Evolutionary conservation across 2,888 invertebrate genomes (phyloP), one percentile per base, ranked within the genome.

Genomic region (Mimachlamys varia): DNA sequence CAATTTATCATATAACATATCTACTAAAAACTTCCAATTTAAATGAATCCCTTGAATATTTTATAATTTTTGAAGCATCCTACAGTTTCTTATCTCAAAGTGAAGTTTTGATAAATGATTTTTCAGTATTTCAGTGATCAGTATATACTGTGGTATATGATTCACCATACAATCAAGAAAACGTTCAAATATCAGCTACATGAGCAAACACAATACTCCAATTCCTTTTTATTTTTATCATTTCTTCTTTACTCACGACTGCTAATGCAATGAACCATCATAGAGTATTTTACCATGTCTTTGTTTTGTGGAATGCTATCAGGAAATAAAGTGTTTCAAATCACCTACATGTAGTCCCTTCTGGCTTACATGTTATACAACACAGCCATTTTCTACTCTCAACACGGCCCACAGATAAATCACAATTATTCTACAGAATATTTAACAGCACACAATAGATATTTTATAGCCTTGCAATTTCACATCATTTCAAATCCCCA

Each of bases 401-500:
- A 76, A 76, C 76, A 76, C 33, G 27, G 76, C 27, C 2, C 13
- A 76, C 4, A 76, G 13, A 76, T 76, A 76, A 76, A 76, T 76
- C 76, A 76, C 76, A 76, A 76, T 76, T 76, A 76, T 33, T 33
- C 33, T 76, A 33, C 33, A 76, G 12, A 76, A 76, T 22, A 27
- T 33, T 33, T 33, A 76, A 76, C 33, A 27, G 7, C 76, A 76
- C 76, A 76, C 76, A 27, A 27, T 58, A 58, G 19, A 58, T 76
- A 76, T 76, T 76, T 76, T 76, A 33, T 76, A 22, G 76, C 27
- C 76, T 76, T 76, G 76, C 76, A 33, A 76, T 76, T 76, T 76
- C 76, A 76, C 76, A 76, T 76, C 33, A 76, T 76, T 76, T 76
- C 33, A 33, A 33, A 76, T 76, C 76, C 76, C 22, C 3, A 76